Base-by-base conservation (phyloP, 2,797 vertebrate genomes). In the Brotogeris chrysoptera region DNA sequence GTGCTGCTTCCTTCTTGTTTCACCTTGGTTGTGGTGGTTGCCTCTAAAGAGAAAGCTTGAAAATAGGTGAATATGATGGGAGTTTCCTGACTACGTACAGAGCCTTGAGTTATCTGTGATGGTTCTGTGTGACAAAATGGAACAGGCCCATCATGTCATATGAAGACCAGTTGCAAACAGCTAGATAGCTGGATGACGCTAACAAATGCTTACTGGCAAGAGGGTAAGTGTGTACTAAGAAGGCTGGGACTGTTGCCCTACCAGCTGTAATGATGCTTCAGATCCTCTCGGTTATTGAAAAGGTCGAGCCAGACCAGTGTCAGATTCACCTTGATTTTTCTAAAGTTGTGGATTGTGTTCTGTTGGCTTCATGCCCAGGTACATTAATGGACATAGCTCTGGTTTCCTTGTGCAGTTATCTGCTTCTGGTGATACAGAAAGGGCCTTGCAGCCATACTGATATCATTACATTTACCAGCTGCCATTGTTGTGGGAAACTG, bases 391-490 rank as follows among this genome's bases (percentile, higher is more conserved):
- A 46, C 47, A 71, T 57, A 64, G 32, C 68, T 95, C 88, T 61
- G 71, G 68, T 84, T 94, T 86, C 60, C 52, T 71, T 72, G 36
- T 5, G 3, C 86, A 43, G 69, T 91, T 93, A 80, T 96, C 96
- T 91, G 85, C 66, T 44, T 88, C 77, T 93, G 80, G 85, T 89
- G 88, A 74, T 87, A 86, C 76, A 90, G 85, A 81, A 92, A 89
- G 63, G 79, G 79, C 79, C 89, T 81, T 83, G 92, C 91, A 77
- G 85, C 85, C 63, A 81, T 86, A 76, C 68, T 90, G 91, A 90
- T 96, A 92, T 60, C 63, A 46, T 94, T 94, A 91, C 90, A 86
- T 93, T 84, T 91, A 85, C 83, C 80, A 96, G 86, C 90, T 92
- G 91, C 66, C 86, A 65, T 66, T 66, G 50, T 0, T 79, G 53